phyloP scores from a whole-genome alignment of 2,113 vertebrate genomes.

The Rhinichthys klamathensis region DNA sequence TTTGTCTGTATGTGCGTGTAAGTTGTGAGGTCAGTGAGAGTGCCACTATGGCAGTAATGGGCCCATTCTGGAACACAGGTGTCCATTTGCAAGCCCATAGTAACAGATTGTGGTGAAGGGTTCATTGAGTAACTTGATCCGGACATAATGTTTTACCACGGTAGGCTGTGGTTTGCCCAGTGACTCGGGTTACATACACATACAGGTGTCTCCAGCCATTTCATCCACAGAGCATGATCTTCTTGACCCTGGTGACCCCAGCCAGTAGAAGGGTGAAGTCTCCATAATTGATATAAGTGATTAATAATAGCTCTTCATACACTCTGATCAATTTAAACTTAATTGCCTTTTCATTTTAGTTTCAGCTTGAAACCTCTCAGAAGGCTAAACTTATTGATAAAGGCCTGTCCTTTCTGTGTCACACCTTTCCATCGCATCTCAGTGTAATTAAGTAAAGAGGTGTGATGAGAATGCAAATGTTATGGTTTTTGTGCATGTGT shows the following conservation, averaged over 20 bases:
- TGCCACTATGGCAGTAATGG: slow-evolving; percentile 48
- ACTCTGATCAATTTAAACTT: slow-evolving; percentile 30
- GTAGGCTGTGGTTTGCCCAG: slow-evolving; percentile 39
- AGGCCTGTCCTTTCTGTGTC: slow-evolving; percentile 17
- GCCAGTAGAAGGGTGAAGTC: slow-evolving; percentile 48
- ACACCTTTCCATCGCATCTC: neutral
- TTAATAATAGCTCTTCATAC: slow-evolving; percentile 55
- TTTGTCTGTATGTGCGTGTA: neutral
- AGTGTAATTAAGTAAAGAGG: slow-evolving; percentile 41
- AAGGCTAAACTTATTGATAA: slow-evolving; percentile 41
- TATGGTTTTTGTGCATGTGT: neutral
- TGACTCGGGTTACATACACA: slow-evolving; percentile 48
- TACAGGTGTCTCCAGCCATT: slow-evolving; percentile 34
- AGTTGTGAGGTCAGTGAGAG: slow-evolving; percentile 47
- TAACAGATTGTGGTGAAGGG: slow-evolving; percentile 57
- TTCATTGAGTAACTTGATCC: slow-evolving; percentile 54
- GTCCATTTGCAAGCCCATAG: slow-evolving; percentile 55
- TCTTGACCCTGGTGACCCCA: slow-evolving; percentile 47
- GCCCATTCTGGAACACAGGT: slow-evolving; percentile 48
- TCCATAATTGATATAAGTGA: slow-evolving; percentile 56
- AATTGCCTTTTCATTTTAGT: slow-evolving; percentile 56
- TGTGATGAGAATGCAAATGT: slow-evolving; percentile 37
- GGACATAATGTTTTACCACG: slow-evolving; percentile 48
- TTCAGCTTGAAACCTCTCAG: slow-evolving; percentile 39
- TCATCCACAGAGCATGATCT: slow-evolving; percentile 31